phyloP scores from a whole-genome alignment of 2,113 vertebrate genomes.

The Mobula hypostoma region DNA sequence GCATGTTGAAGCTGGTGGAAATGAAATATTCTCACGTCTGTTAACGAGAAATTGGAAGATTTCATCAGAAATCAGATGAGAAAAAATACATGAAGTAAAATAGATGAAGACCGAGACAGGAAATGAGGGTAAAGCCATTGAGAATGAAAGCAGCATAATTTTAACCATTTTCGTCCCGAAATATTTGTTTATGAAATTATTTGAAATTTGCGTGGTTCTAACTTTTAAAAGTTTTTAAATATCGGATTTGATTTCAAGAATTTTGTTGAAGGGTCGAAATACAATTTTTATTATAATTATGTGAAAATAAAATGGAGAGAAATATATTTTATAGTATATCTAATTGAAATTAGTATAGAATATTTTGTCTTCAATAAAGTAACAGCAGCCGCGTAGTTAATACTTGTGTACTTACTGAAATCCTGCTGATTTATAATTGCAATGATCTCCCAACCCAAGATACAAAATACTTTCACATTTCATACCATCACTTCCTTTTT shows the following conservation, averaged over 20 bases:
- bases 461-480: not conserved
- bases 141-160: not conserved
- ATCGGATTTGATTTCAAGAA: not conserved
- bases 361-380: not conserved
- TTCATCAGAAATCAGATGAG: not conserved
- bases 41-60: no score
- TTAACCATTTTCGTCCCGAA: not conserved
- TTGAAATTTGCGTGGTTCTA: not conserved
- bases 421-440: no score
- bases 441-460: not conserved
- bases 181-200: not conserved
- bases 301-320: not conserved
- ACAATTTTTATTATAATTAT: not conserved
- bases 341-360: not conserved
- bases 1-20: slow-evolving; percentile 1
- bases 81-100: not conserved
- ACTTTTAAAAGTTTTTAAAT: no score
- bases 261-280: not conserved
- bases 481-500: not conserved
- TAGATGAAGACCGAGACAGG: not conserved
- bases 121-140: not conserved
- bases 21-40: not conserved
- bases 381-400: not conserved
- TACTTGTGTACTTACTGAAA: not conserved
- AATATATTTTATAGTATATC: not conserved